Evolutionary conservation across 2,797 vertebrate species (phyloP).

Genomic region (Tapera naevia): DNA sequence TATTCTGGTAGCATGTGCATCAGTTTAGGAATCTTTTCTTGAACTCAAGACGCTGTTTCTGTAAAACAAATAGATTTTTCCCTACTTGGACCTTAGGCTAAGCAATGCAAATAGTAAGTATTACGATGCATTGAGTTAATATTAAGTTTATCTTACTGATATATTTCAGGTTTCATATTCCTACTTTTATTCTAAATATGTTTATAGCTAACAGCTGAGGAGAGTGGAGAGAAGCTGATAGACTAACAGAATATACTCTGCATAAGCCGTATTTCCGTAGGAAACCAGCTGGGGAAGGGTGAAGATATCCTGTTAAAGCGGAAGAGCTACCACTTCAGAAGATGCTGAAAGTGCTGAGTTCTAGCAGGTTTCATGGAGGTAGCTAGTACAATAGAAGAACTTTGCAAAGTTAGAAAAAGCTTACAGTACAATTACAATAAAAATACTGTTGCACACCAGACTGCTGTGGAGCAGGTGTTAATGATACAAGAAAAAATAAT

Average conservation of each 20-base stretch:
- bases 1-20: not conserved
- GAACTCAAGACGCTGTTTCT: not conserved
- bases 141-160: not conserved
- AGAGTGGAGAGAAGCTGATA: not conserved
- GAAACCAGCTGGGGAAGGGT: not conserved
- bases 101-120: not conserved
- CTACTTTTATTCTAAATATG: not conserved
- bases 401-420: not conserved
- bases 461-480: not conserved
- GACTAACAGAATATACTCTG: not conserved
- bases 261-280: not conserved
- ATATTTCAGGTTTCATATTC: not conserved
- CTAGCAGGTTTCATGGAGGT: not conserved
- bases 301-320: not conserved
- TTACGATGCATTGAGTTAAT: not conserved
- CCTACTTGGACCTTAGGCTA: not conserved
- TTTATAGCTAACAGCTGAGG: not conserved
- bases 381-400: not conserved
- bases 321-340: not conserved
- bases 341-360: not conserved
- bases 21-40: not conserved
- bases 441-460: not conserved
- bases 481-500: not conserved
- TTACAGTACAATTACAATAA: accelerated
- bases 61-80: not conserved